A percentile compares a stretch with the other conserved stretches of the same genome.
Evolutionary conservation across 23 tunicate genomes (phyloP).

Genomic region (Styela plicata): DNA sequence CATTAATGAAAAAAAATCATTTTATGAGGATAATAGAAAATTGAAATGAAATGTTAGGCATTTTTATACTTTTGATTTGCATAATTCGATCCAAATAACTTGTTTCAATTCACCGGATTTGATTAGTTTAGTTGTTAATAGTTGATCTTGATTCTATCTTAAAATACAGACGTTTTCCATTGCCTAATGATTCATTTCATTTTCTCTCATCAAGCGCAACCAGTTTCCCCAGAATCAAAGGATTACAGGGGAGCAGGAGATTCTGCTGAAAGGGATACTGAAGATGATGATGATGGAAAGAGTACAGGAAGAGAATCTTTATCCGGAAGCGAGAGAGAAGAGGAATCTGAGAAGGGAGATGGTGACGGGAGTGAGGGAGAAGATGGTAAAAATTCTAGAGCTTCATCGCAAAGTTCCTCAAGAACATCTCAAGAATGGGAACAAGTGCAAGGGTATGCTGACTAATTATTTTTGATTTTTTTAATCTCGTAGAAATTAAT

Average conservation of each 20-base stretch:
- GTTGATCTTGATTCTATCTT: too few relatives aligned
- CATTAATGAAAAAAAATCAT: too few relatives aligned
- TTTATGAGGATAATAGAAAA: too few relatives aligned
- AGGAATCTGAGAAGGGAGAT: not conserved
- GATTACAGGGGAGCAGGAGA: not conserved
- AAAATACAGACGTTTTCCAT: too few relatives aligned
- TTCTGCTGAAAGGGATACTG: not conserved
- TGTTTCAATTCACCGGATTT: too few relatives aligned
- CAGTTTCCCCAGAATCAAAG: not conserved
- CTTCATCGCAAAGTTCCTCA: conserved; percentile 12
- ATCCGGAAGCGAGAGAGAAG: conserved; percentile 11
- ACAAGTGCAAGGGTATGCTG: conserved; percentile 15
- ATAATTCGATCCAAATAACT: too few relatives aligned
- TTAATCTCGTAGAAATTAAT: too few relatives aligned
- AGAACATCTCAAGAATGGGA: conserved; percentile 16
- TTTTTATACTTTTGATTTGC: too few relatives aligned
- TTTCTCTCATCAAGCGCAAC: not conserved
- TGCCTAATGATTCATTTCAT: too few relatives aligned
- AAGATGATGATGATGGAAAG: not conserved
- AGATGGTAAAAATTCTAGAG: not conserved
- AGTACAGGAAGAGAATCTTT: not conserved
- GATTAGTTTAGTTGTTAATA: too few relatives aligned
- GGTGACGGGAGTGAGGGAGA: not conserved
- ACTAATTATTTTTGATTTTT: too few relatives aligned
- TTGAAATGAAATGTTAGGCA: too few relatives aligned